A percentile compares a stretch with the other conserved stretches of the same genome.
Evolutionary conservation across 2,797 vertebrate genomes (phyloP).

Genomic region (Tauraco hartlaubi): DNA sequence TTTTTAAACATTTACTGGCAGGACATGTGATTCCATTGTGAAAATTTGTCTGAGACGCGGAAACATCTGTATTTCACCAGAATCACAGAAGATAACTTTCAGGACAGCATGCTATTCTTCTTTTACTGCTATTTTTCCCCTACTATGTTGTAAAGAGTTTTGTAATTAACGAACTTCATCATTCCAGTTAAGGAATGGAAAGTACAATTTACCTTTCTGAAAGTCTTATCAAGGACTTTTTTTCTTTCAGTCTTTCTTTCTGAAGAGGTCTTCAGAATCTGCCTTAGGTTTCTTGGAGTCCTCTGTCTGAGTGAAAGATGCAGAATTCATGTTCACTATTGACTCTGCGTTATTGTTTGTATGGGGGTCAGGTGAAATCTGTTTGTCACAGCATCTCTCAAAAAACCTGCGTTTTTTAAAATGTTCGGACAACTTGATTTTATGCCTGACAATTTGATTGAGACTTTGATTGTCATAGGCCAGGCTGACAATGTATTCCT

Average conservation of each 20-base stretch:
- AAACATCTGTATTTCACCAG: background rate
- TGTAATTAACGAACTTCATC: background rate
- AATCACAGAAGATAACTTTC: background rate
- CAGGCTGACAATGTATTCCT: background rate
- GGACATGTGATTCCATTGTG: background rate
- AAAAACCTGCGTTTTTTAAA: rapidly evolving
- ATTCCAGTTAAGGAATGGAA: background rate
- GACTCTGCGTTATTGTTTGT: background rate
- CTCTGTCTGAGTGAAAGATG: background rate
- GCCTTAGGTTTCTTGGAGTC: background rate
- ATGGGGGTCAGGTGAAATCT: background rate
- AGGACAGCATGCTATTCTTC: background rate
- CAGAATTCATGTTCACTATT: background rate
- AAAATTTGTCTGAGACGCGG: background rate
- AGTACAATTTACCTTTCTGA: background rate
- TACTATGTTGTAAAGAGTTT: background rate
- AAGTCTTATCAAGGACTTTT: background rate
- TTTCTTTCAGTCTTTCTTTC: background rate
- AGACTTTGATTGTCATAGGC: background rate
- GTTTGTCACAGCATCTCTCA: background rate
- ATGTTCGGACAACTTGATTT: background rate
- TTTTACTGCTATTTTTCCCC: background rate
- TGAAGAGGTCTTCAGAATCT: background rate
- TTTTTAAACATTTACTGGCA: background rate
- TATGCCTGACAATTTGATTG: background rate